Percentiles rank a stretch among this genome's conserved stretches.
Conservation (phyloP, 2,797 vertebrate species). For the Brachyrhaphis roseni region DNA sequence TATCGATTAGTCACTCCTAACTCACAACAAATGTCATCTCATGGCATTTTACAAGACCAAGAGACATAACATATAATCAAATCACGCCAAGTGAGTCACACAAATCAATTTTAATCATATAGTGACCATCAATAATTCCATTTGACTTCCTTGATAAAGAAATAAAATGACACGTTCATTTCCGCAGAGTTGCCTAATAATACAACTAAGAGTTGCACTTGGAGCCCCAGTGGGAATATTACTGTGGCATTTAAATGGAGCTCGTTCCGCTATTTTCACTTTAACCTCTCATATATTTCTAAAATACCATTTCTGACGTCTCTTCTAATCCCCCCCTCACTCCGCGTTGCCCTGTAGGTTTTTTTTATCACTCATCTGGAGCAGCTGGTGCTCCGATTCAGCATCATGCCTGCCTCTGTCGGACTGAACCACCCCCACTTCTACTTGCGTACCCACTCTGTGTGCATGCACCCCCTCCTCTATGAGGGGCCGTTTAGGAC, state of each 20-base stretch:
- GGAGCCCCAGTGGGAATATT: slow-evolving; percentile 24
- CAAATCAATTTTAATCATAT: not conserved
- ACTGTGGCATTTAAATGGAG: slow-evolving; percentile 43
- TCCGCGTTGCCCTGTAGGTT: slow-evolving; percentile 23
- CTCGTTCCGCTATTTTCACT: slow-evolving; percentile 42
- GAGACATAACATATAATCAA: not conserved
- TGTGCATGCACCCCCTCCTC: no score
- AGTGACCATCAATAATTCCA: not conserved
- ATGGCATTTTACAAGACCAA: not conserved
- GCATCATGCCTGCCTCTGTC: slow-evolving; percentile 37
- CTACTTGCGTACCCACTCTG: not conserved
- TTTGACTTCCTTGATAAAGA: not conserved
- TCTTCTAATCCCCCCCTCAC: not conserved
- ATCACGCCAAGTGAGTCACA: not conserved
- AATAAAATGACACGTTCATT: not conserved
- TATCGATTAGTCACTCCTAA: not conserved
- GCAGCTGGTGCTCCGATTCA: slow-evolving; percentile 49
- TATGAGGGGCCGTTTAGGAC: no score
- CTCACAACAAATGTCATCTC: not conserved
- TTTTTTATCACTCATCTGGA: slow-evolving; percentile 33
- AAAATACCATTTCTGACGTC: not conserved
- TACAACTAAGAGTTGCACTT: slow-evolving; percentile 8
- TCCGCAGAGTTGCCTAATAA: not conserved
- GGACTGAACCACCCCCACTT: slow-evolving; percentile 20
- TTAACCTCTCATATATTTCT: slow-evolving; percentile 29